These are phyloP conservation scores for Podarcis raffonei DNA, from an alignment of 2,113 vertebrate species.

Conservation along the genomic window DNA sequence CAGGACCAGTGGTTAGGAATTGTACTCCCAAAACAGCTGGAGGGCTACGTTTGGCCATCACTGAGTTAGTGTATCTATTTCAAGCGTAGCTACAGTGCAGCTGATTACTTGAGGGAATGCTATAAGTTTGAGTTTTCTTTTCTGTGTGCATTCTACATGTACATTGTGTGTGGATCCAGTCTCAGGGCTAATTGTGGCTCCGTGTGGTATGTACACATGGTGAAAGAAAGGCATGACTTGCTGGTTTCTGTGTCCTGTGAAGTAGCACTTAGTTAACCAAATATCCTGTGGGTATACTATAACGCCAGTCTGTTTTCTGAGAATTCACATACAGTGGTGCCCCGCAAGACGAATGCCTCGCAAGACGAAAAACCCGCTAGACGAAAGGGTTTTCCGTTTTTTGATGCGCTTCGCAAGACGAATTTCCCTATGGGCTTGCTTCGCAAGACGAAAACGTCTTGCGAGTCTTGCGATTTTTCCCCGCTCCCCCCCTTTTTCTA, in stretches of 20 bases:
- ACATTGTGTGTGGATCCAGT: not conserved
- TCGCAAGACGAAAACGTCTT: too few relatives aligned
- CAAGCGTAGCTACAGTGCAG: not conserved
- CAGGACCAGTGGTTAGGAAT: too few relatives aligned
- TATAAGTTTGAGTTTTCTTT: not conserved
- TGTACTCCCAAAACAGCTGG: too few relatives aligned
- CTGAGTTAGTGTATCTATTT: not conserved
- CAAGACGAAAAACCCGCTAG: too few relatives aligned
- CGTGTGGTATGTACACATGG: not conserved
- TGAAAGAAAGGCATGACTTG: not conserved
- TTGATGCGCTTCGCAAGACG: too few relatives aligned
- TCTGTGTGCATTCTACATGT: not conserved
- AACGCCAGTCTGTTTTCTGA: not conserved
- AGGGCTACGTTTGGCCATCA: too few relatives aligned
- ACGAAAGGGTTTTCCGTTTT: too few relatives aligned
- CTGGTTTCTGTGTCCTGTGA: not conserved
- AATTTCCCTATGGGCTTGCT: too few relatives aligned
- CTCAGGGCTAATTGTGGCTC: not conserved
- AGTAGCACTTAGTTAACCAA: not conserved
- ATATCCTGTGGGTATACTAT: not conserved
- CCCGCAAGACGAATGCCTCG: too few relatives aligned
- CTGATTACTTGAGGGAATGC: not conserved
- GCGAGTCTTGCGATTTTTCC: too few relatives aligned
- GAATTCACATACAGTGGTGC: not conserved
- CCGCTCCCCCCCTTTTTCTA: too few relatives aligned